Conservation (phyloP, 1,140 invertebrate species). For the Chironomus tepperi region DNA sequence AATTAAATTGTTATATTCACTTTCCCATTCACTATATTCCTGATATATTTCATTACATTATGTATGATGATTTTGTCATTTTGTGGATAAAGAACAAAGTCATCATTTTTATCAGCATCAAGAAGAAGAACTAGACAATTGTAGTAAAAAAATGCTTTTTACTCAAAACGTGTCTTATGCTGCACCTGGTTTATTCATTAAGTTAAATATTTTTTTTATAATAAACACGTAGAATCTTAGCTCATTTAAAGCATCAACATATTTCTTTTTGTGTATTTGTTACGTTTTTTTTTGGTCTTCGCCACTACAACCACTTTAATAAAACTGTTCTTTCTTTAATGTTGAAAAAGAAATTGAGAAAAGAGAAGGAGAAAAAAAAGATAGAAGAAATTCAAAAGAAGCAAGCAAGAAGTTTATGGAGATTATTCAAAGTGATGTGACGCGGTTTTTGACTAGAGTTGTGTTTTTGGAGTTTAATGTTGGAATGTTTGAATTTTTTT, state of each 20-base stretch:
- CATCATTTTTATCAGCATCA: background rate
- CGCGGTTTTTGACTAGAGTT: background rate
- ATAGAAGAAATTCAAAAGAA: background rate
- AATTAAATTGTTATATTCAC: background rate
- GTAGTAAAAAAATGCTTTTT: background rate
- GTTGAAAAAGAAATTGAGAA: slow-evolving; percentile 1
- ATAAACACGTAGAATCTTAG: slow-evolving; percentile 8
- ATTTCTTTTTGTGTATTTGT: background rate
- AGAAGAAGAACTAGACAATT: background rate
- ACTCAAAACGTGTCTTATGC: background rate
- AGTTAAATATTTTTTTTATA: background rate
- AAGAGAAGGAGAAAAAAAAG: background rate
- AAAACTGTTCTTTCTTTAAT: slow-evolving; percentile 14
- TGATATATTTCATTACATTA: no score
- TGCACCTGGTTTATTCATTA: slow-evolving; percentile 7
- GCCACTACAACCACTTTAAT: background rate
- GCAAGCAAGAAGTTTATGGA: background rate
- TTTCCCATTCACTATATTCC: background rate
- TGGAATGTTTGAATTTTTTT: background rate
- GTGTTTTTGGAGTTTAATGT: background rate
- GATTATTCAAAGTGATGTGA: background rate
- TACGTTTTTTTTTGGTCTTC: background rate
- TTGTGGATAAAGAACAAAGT: background rate
- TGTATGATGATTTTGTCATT: background rate
- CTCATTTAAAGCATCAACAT: slow-evolving; percentile 8